Conservation (phyloP, 2,888 invertebrate genomes). For the Sclerodermus sp. region DNA sequence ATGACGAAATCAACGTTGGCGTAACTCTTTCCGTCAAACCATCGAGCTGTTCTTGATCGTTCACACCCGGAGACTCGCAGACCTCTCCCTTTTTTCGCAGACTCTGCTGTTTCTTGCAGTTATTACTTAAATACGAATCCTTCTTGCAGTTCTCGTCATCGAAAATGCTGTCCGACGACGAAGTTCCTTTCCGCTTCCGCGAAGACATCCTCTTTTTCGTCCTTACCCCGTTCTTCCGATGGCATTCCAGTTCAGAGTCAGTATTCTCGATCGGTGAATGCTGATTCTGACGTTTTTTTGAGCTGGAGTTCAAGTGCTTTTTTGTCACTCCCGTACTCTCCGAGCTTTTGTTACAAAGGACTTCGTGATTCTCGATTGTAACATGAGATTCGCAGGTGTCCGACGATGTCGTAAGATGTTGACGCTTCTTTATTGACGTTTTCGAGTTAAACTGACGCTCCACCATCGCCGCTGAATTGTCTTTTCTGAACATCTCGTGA, state of each 20-base stretch:
- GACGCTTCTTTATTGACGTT: constrained; percentile 27
- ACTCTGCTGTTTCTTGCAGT: constrained; percentile 20
- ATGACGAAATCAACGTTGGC: constrained; percentile 31
- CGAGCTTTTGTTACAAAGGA: constrained; percentile 30
- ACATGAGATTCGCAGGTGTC: constrained; percentile 31
- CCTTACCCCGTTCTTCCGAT: constrained; percentile 12
- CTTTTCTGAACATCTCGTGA: constrained; percentile 32
- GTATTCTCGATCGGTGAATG: constrained; percentile 15
- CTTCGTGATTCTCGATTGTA: constrained; percentile 35
- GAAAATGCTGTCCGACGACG: constrained; percentile 30
- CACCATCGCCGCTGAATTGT: constrained; percentile 19
- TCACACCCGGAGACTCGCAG: constrained; percentile 22
- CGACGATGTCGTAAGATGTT: constrained; percentile 26
- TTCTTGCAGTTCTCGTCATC: constrained; percentile 44
- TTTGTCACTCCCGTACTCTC: neutral
- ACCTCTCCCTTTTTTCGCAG: neutral
- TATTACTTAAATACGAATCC: constrained; percentile 32
- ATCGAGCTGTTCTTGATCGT: constrained; percentile 37
- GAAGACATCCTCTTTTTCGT: constrained; percentile 7
- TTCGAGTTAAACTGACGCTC: constrained; percentile 27
- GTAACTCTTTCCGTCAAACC: constrained; percentile 40
- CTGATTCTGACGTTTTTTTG: constrained; percentile 22
- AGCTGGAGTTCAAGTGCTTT: constrained; percentile 7
- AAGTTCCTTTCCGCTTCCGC: constrained; percentile 26
- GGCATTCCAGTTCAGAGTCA: constrained; percentile 12